Percentiles rank a stretch among this genome's conserved stretches.
These are phyloP conservation scores for Crotalus tigris DNA, from an alignment of 2,113 vertebrate genomes.

Conservation along the genomic window DNA sequence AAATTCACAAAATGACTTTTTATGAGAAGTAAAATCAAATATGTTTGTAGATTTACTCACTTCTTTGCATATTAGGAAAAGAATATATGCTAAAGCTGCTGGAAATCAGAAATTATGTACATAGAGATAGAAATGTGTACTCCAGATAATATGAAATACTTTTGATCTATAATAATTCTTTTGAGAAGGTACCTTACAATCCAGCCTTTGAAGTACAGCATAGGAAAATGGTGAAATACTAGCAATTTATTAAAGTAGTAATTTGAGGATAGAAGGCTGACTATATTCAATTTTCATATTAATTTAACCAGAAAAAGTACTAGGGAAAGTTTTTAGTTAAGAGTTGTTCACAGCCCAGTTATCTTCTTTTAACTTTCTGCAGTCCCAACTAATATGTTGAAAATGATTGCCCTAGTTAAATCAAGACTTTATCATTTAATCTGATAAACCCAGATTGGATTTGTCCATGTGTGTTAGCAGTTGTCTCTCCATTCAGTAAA, in stretches of 20 bases:
- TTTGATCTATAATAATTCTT: slow-evolving; percentile 38
- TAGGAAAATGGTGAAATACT: slow-evolving; percentile 10
- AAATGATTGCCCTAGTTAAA: not conserved
- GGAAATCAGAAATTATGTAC: slow-evolving; percentile 39
- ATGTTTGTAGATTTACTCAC: slow-evolving; percentile 55
- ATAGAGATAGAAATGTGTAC: slow-evolving; percentile 43
- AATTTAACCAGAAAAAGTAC: slow-evolving; percentile 37
- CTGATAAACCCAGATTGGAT: not conserved
- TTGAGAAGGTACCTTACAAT: slow-evolving; percentile 45
- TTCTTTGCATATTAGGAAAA: slow-evolving; percentile 52
- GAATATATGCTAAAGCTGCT: slow-evolving; percentile 44
- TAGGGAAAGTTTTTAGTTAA: slow-evolving; percentile 10
- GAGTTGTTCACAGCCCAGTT: not conserved
- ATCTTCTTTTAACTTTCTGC: not conserved
- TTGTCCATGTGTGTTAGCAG: not conserved
- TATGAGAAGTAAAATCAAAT: slow-evolving; percentile 26
- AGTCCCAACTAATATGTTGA: not conserved
- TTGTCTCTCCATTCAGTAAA: not conserved
- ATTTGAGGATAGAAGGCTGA: slow-evolving; percentile 25
- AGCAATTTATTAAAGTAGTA: slow-evolving; percentile 39
- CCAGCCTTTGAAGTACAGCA: slow-evolving; percentile 31
- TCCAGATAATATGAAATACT: slow-evolving; percentile 22
- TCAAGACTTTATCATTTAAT: not conserved
- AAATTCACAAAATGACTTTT: slow-evolving; percentile 24
- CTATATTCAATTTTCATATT: slow-evolving; percentile 36